Evolutionary conservation across 2,797 vertebrate species (phyloP).

Genomic region (Chelidonichthys spinosus): DNA sequence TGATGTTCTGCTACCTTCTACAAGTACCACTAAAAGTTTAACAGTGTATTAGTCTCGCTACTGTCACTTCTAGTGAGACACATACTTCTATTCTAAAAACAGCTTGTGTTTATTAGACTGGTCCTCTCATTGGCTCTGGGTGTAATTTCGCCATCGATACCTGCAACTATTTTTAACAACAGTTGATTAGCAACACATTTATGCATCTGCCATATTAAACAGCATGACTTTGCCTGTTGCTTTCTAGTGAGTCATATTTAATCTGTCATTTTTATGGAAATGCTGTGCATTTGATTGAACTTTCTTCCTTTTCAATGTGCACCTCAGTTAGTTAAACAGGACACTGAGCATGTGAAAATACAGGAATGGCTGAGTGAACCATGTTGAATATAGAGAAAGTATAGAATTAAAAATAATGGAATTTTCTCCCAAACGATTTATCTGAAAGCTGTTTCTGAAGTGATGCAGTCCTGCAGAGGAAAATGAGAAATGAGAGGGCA

Average conservation of each 20-base stretch:
- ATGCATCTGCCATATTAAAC: constrained; percentile 18
- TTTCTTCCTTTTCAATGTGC: neutral
- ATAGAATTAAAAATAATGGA: constrained; percentile 1
- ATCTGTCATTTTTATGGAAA: neutral
- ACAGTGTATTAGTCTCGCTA: constrained; percentile 56
- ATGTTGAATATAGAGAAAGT: constrained; percentile 23
- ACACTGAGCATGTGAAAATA: constrained; percentile 13
- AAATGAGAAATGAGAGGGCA: constrained; percentile 40
- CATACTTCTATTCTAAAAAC: constrained; percentile 19
- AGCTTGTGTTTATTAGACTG: constrained; percentile 5
- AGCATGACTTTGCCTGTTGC: neutral
- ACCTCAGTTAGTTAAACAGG: constrained; percentile 1
- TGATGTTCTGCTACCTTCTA: constrained; percentile 25
- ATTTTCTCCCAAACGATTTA: constrained; percentile 10
- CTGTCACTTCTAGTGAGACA: constrained; percentile 37
- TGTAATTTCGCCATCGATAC: constrained; percentile 11
- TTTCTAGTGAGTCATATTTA: neutral
- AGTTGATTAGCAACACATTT: constrained; percentile 29
- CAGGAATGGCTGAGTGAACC: constrained; percentile 2
- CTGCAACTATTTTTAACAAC: constrained; percentile 2
- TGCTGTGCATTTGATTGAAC: constrained; percentile 1
- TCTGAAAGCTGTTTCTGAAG: constrained; percentile 17
- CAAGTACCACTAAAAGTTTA: constrained; percentile 6
- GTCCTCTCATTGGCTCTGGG: neutral
- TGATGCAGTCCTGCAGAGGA: constrained; percentile 32